A percentile compares a stretch with the other conserved stretches of the same genome.
These are phyloP conservation scores for Trissolcus japonicus DNA, from an alignment of 2,888 invertebrate species.

Conservation along the genomic window DNA sequence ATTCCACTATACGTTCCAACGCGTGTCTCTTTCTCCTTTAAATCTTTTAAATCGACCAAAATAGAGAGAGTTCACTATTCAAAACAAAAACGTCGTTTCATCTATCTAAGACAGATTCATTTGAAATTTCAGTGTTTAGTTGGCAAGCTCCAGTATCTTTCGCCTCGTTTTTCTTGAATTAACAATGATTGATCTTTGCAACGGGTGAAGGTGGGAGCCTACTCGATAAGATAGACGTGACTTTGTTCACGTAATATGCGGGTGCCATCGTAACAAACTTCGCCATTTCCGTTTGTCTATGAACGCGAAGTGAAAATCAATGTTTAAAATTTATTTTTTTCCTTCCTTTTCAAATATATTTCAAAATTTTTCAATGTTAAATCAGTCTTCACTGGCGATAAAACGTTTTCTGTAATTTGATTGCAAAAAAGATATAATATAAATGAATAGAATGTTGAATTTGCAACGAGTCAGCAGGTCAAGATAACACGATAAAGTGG, in stretches of 20 bases:
- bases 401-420: background rate
- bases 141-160: background rate
- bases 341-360: background rate
- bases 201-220: constrained; percentile 57
- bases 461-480: constrained; percentile 24
- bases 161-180: constrained; percentile 31
- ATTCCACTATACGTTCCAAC: constrained; percentile 1
- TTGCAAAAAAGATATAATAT: background rate
- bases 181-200: constrained; percentile 40
- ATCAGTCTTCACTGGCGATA: too few relatives aligned
- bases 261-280: constrained; percentile 57
- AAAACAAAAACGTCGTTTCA: too few relatives aligned
- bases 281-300: constrained; percentile 49
- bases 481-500: constrained; percentile 32
- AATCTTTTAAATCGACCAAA: too few relatives aligned
- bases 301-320: constrained; percentile 7
- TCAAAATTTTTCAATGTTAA: too few relatives aligned
- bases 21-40: background rate
- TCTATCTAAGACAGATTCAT: too few relatives aligned
- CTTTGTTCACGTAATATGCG: constrained; percentile 59
- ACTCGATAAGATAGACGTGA: constrained; percentile 64
- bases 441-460: constrained; percentile 1
- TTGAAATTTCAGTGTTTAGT: too few relatives aligned
- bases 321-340: background rate
- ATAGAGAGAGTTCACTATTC: too few relatives aligned